A percentile compares a stretch with the other conserved stretches of the same genome.
phyloP scores from a whole-genome alignment of 2,888 invertebrate species.

The Herminia tarsipennalis region DNA sequence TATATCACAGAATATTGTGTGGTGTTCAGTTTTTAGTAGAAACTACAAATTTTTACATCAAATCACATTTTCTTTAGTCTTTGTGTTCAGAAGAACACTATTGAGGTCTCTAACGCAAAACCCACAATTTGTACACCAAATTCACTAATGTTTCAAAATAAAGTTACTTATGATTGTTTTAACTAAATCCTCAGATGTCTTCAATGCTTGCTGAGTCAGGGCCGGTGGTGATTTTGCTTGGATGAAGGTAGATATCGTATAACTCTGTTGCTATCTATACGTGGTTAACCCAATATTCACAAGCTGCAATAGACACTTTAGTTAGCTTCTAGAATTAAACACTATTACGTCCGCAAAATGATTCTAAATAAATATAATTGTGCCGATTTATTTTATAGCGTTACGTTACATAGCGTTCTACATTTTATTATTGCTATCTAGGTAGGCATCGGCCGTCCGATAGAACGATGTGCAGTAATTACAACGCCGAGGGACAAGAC shows the following conservation, averaged over 20 bases:
- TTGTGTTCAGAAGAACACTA: conserved; percentile 68
- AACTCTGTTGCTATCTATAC: conserved; percentile 68
- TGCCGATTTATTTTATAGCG: conserved; percentile 54
- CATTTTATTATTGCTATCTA: conserved; percentile 71
- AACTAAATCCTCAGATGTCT: conserved; percentile 93
- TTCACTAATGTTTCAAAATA: conserved; percentile 72
- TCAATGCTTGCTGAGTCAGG: conserved; percentile 95
- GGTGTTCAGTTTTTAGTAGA: conserved; percentile 66
- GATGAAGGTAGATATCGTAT: conserved; percentile 61
- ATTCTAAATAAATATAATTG: conserved; percentile 40
- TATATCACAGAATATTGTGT: conserved; percentile 82
- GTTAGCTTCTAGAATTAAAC: conserved; percentile 45
- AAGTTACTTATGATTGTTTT: conserved; percentile 80
- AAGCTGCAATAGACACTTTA: conserved; percentile 68
- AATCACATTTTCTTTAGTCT: conserved; percentile 78
- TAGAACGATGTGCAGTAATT: conserved; percentile 68
- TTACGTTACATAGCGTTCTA: conserved; percentile 56
- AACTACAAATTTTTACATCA: conserved; percentile 67
- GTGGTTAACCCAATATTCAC: conserved; percentile 63
- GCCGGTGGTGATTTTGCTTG: conserved; percentile 80
- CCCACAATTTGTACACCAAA: conserved; percentile 72
- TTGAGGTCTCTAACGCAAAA: conserved; percentile 61
- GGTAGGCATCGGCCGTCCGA: conserved; percentile 68
- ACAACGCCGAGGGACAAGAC: conserved; percentile 58
- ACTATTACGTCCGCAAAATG: conserved; percentile 24